Base-by-base conservation (phyloP, 2,113 vertebrate genomes). In the Phyllostomus hastatus region DNA sequence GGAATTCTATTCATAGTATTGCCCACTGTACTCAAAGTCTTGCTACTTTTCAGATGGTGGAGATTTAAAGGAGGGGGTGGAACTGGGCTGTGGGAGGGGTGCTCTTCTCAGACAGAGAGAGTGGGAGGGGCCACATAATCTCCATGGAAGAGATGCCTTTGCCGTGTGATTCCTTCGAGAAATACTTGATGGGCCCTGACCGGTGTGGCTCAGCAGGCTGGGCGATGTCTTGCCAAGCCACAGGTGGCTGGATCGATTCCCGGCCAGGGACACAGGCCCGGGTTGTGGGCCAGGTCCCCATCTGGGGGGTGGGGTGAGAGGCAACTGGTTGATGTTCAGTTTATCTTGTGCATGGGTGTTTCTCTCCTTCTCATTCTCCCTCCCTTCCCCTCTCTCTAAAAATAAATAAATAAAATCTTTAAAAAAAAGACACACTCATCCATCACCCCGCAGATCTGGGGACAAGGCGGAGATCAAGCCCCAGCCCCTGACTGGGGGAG, bases 31-130 rank as follows among this genome's bases (percentile, higher is more conserved):
- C 17, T 26, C 14, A 10, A 66, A 70, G 3, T 33, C 38, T 48
- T 22, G 3, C 12, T n/a, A 5, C 35, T 17, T 76, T 64, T 52
- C 10, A 10, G n/a, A n/a, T 52, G 24, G 14, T 24, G 5, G 73
- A 48, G 41, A 20, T 11, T 61, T 75, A 43, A 86, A 31, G 35
- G 61, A 46, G 10, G 0, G 24, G 9, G 33, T 7, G 33, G 7
- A 12, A 4, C 0, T 31, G 38, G 28, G 24, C 10, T 26, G 9
- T 4, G 0, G 7, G 10, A 0, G n/a, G 64, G 69, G 10, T 17
- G 35, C 10, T 81, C n/a, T 15, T 64, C n/a, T 92, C 35, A 59
- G 50, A 75, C 33, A 46, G 7, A 52, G 17, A 11, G 4, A 7
- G 48, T 59, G 88, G 48, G 52, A n/a, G 64, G 10, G 24, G 57